Evolutionary conservation across 2,797 vertebrate species (phyloP), one percentile per base, ranked within the genome.

Genomic region (Phataginus tetradactyla): DNA sequence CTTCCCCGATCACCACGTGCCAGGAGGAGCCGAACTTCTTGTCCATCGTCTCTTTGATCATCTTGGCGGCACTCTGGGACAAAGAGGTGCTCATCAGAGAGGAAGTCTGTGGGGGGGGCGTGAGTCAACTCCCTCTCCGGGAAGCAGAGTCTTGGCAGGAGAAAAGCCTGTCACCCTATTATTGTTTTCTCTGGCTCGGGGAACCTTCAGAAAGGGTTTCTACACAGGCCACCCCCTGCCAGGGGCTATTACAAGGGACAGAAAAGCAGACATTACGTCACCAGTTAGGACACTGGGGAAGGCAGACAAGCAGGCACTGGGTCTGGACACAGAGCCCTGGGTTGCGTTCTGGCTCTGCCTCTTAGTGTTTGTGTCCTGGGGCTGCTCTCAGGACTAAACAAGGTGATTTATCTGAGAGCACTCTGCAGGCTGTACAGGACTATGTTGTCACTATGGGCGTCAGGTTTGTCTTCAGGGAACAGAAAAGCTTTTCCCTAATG

Each of bases 41-140:
- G 98, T 99, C 99, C 99, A 99, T 99, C 0, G 99, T 99, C 98
- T 99, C 99, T 97, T 99, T 99, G 97, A 99, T 99, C 99, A 99
- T 99, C 98, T 99, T 99, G n/a, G 99, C 99, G 15, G 99, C 99
- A 0, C 99, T 99, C 99, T 99, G 97, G 20, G 96, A 91, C 3
- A 87, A 12, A 97, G 59, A 79, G 37, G 0, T 0, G 0, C 69
- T 32, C 0, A 2, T 94, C 25, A 86, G 69, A 4, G 11, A 27
- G 37, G 11, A 2, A 2, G 20, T 7, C 5, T 18, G 9, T 9
- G n/a, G 64, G 6, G 6, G 3, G 45, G 21, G 61, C 74, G 2
- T 0, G 17, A 0, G 42, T 20, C 69, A 39, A 29, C 9, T n/a
- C 79, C 71, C 77, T 25, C 80, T 11, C 79, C 0, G 0, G 81